Evolutionary conservation across 1,140 invertebrate genomes (phyloP), one percentile per base, ranked within the genome.

Genomic region (Papilio machaon): DNA sequence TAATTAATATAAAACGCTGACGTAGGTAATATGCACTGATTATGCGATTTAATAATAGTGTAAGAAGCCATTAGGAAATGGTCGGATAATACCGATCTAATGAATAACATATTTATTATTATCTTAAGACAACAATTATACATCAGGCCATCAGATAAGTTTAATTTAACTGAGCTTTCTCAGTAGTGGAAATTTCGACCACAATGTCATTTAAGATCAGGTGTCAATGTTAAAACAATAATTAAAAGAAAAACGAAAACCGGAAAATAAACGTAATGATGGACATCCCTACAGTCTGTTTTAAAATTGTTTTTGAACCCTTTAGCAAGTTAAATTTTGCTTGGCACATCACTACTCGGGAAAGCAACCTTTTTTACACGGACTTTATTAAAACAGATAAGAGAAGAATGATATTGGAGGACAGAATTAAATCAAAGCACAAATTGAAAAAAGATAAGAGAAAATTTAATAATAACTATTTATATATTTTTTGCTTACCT

Each of bases 401-500:
- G 23, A 30, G 23, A 30, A 30, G 23, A 30, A 30, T 30, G 23
- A 30, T 30, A 30, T 30, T 30, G 23, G 23, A 30, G 23, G 23
- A 43, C 38, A 43, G 38, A 43, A 43, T 43, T 43, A 30, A 30
- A 30, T 43, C 38, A 43, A 43, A 43, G 7, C 38, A 43, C 7
- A 43, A 43, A 43, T 43, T 43, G 38, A 43, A 43, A 43, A 30
- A 43, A 43, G 38, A 43, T 43, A 43, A 43, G 7, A 6, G 38
- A 43, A 30, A 30, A 30, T 30, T 43, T 43, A 43, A 43, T 43
- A 43, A 19, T 19, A 0, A 19, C 9, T 7, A 35, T 70, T 30
- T 3, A 35, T n/a, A 54, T 17, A 46, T 79, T 30, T 30, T 30
- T 30, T 30, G 23, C 90, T 92, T 88, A 95, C 95, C 88, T 95